A percentile compares a stretch with the other conserved stretches of the same genome.
These are phyloP conservation scores for Hyla sarda DNA, from an alignment of 2,113 vertebrate genomes.

Conservation along the genomic window DNA sequence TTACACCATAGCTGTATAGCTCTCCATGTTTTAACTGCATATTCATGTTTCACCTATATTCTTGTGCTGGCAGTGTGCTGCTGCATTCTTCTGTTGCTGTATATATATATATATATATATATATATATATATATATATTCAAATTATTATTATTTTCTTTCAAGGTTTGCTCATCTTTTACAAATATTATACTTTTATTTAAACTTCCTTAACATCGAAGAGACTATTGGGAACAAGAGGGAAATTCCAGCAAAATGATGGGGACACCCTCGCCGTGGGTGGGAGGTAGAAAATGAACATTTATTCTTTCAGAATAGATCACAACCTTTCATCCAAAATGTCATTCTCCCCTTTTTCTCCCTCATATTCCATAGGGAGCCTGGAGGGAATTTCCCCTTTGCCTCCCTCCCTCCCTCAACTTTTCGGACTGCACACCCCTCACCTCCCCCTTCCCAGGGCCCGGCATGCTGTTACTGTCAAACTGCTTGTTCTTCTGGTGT, in stretches of 20 bases:
- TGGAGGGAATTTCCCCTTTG: slow-evolving; percentile 37
- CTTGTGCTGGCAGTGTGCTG: too few species aligned
- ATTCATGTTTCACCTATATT: too few species aligned
- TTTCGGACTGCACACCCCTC: slow-evolving; percentile 1
- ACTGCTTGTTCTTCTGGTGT: slow-evolving; percentile 53
- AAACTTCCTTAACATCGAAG: not conserved
- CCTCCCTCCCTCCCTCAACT: slow-evolving; percentile 28
- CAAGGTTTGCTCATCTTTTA: not conserved
- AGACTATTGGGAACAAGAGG: not conserved
- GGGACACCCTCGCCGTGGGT: slow-evolving; percentile 42
- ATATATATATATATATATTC: not conserved
- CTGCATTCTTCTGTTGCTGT: too few species aligned
- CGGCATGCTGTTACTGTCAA: slow-evolving; percentile 60
- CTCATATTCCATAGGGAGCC: slow-evolving; percentile 8
- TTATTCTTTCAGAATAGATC: slow-evolving; percentile 30
- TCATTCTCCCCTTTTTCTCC: not conserved
- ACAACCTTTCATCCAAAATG: slow-evolving; percentile 28
- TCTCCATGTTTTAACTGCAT: too few species aligned
- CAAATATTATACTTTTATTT: not conserved
- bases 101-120: too few species aligned
- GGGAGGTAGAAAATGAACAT: slow-evolving; percentile 29
- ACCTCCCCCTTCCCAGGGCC: slow-evolving; percentile 3
- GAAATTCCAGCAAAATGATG: not conserved
- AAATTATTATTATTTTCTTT: not conserved
- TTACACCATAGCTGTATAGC: too few species aligned